Percentiles rank a stretch among this genome's conserved stretches.
phyloP scores from a whole-genome alignment of 1,140 invertebrate genomes.

The Meloidogyne chitwoodi region DNA sequence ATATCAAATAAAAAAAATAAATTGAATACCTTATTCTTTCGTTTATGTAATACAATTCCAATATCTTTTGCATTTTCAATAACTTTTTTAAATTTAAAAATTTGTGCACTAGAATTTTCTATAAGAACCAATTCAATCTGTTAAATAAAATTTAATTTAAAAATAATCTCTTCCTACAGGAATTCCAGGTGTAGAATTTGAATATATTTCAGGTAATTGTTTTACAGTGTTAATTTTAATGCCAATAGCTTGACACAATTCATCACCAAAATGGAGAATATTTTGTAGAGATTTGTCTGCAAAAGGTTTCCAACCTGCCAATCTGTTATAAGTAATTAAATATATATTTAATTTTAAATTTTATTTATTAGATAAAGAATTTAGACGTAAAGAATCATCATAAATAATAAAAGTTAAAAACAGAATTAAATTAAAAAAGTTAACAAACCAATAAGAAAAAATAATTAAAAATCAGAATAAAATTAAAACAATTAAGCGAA shows the following conservation, averaged over 20 bases:
- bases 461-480: too few species aligned
- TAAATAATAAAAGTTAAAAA: too few species aligned
- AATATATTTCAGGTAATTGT: constrained; percentile 21
- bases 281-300: constrained; percentile 17
- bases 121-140: constrained; percentile 25
- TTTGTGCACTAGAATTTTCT: constrained; percentile 15
- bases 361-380: too few species aligned
- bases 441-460: too few species aligned
- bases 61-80: constrained; percentile 7
- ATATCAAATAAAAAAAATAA: neutral
- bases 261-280: constrained; percentile 36
- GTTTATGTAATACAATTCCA: constrained; percentile 29
- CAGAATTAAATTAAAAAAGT: too few species aligned
- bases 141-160: neutral
- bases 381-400: too few species aligned
- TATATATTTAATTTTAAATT: too few species aligned
- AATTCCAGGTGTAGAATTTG: constrained; percentile 20
- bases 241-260: constrained; percentile 22
- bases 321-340: constrained; percentile 9
- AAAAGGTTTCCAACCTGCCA: constrained; percentile 28
- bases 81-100: constrained; percentile 27
- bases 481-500: too few species aligned
- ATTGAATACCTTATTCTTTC: constrained; percentile 25
- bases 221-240: constrained; percentile 9
- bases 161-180: constrained; percentile 15